These are phyloP conservation scores for Formicarius rufipectus DNA, from an alignment of 2,113 vertebrate species.

Conservation along the genomic window DNA sequence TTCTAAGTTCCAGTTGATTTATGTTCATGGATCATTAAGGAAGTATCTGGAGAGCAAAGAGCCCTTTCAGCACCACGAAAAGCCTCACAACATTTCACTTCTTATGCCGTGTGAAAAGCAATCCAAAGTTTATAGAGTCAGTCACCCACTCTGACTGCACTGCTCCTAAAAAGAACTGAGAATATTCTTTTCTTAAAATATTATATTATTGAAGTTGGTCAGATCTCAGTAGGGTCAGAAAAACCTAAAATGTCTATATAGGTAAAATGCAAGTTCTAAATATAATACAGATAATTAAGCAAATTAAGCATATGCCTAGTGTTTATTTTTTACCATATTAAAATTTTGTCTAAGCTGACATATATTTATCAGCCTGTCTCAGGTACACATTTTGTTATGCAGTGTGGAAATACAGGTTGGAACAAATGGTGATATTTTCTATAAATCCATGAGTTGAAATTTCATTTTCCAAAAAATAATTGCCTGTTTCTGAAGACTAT, in stretches of 20 bases:
- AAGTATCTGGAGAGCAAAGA: neutral
- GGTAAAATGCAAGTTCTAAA: neutral
- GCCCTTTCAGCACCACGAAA: neutral
- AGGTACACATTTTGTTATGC: neutral
- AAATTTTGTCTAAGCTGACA: neutral
- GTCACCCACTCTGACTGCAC: neutral
- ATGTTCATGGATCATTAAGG: neutral
- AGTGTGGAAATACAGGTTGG: neutral
- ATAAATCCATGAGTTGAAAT: neutral
- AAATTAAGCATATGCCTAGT: neutral
- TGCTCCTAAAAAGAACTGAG: neutral
- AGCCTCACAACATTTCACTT: neutral
- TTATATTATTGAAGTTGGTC: neutral
- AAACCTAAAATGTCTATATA: neutral
- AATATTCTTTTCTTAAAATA: neutral
- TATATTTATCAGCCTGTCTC: neutral
- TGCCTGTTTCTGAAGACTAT: neutral
- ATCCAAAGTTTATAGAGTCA: neutral
- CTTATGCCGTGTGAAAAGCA: neutral
- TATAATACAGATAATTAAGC: neutral
- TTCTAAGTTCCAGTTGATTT: neutral
- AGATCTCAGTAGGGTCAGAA: neutral
- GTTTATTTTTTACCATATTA: neutral
- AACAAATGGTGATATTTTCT: neutral
- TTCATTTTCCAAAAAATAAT: neutral